Evolutionary conservation across 2,888 invertebrate species (phyloP), one percentile per base, ranked within the genome.

Genomic region (Lagria hirta): DNA sequence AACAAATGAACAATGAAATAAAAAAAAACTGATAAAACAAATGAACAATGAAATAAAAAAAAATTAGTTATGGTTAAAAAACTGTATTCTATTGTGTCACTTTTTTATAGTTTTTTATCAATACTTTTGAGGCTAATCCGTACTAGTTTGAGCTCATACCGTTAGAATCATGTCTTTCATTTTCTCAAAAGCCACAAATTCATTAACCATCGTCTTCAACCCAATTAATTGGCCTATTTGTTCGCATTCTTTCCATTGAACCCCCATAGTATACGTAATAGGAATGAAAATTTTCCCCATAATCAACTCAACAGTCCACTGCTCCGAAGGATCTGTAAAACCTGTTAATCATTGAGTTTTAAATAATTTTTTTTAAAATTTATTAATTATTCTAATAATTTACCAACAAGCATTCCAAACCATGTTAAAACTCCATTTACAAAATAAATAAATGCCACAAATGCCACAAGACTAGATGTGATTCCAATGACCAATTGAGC

Each of bases 201-300:
- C 96, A 63, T 96, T 96, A 8, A 94, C 80, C 8, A 92, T 83
- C 0, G 88, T 89, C 74, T 97, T 97, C 11, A 92, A 72, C 0
- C 95, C 96, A 26, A 97, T 84, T 4, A 97, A 75, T 17, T 83
- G 79, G 0, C 86, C 95, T 0, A 96, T 90, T 14, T 75, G 66
- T 57, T 84, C 82, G 49, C 87, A 87, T 53, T 92, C 85, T 0
- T 76, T 73, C 83, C 83, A 83, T 0, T 82, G 81, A 0, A 84
- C 81, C 55, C 88, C 98, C 86, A 98, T 89, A 6, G 89, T 65
- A 80, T 84, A 94, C 32, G 90, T 88, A 3, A 98, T 65, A 0
- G 98, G 98, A 62, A 90, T 91, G 65, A 98, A 93, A 0, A 93
- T 61, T 70, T 93, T 93, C 0, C 93, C 88, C 35, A 95, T 76